Percentiles rank a stretch among this genome's conserved stretches.
Evolutionary conservation across 2,797 vertebrate species (phyloP).

Genomic region (Acropternis orthonyx): DNA sequence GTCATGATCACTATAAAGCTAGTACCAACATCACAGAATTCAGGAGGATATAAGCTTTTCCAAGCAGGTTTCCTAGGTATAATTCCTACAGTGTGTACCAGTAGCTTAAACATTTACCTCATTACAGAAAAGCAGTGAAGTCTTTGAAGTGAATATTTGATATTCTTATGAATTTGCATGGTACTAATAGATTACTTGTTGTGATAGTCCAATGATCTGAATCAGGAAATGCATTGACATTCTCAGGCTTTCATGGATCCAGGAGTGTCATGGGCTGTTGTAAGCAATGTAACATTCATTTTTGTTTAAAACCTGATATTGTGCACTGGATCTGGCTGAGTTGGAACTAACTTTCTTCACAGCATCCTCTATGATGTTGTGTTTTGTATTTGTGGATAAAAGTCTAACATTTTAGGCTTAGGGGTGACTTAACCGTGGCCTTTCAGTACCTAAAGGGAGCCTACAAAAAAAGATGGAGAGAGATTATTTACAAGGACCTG

Average conservation of each 20-base stretch:
- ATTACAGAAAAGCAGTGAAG: not conserved
- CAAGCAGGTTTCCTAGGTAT: not conserved
- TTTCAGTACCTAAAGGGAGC: not conserved
- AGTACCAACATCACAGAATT: slow-evolving; percentile 3
- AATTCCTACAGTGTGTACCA: not conserved
- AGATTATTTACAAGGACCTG: not conserved
- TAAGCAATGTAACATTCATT: not conserved
- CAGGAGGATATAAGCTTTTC: slow-evolving; percentile 8
- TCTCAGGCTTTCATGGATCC: not conserved
- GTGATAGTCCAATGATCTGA: not conserved
- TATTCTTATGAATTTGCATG: not conserved
- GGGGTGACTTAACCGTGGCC: accelerated
- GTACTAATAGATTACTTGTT: not conserved
- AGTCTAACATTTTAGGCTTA: not conserved
- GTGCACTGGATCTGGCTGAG: not conserved
- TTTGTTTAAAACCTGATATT: not conserved
- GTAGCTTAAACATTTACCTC: not conserved
- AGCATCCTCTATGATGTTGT: not conserved
- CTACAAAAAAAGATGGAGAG: not conserved
- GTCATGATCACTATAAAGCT: slow-evolving; percentile 42
- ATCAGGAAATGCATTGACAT: not conserved
- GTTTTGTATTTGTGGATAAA: not conserved
- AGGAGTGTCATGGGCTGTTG: not conserved
- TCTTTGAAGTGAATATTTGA: not conserved
- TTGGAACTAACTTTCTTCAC: not conserved